Percentiles rank a stretch among this genome's conserved stretches.
These are phyloP conservation scores for Phylloscopus trochilus DNA, from an alignment of 2,113 vertebrate species.

Conservation along the genomic window DNA sequence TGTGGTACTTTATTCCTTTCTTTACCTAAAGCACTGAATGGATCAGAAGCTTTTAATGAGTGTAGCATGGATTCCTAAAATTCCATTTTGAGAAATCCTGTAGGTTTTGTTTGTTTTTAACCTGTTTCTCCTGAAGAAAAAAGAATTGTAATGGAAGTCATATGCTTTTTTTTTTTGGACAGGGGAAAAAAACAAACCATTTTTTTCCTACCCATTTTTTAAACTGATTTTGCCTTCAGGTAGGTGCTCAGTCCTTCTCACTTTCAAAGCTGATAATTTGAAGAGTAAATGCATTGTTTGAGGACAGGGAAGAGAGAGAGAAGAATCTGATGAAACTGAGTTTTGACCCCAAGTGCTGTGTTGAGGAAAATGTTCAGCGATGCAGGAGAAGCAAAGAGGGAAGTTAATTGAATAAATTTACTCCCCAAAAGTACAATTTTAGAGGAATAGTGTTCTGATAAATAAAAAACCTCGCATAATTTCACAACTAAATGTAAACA, in stretches of 20 bases:
- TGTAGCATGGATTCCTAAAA: not conserved
- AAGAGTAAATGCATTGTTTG: not conserved
- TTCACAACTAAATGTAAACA: not conserved
- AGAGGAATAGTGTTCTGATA: not conserved
- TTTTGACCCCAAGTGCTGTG: not conserved
- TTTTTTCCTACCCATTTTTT: not conserved
- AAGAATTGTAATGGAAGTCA: not conserved
- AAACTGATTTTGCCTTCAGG: not conserved
- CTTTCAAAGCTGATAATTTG: not conserved
- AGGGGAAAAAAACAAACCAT: fast-evolving
- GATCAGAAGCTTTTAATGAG: not conserved
- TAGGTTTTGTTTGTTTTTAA: not conserved
- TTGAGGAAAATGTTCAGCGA: not conserved
- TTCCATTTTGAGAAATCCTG: not conserved
- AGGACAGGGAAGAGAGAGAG: not conserved
- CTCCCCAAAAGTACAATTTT: not conserved
- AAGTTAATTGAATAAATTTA: not conserved
- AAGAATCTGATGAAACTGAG: not conserved
- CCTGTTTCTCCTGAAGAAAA: not conserved
- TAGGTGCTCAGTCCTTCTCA: not conserved
- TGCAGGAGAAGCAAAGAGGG: not conserved
- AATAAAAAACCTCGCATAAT: not conserved
- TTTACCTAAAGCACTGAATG: not conserved
- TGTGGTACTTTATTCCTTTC: not conserved
- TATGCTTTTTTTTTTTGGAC: not conserved